Evolutionary conservation across 1,140 invertebrate species (phyloP).

Genomic region (Dendroctonus ponderosae): DNA sequence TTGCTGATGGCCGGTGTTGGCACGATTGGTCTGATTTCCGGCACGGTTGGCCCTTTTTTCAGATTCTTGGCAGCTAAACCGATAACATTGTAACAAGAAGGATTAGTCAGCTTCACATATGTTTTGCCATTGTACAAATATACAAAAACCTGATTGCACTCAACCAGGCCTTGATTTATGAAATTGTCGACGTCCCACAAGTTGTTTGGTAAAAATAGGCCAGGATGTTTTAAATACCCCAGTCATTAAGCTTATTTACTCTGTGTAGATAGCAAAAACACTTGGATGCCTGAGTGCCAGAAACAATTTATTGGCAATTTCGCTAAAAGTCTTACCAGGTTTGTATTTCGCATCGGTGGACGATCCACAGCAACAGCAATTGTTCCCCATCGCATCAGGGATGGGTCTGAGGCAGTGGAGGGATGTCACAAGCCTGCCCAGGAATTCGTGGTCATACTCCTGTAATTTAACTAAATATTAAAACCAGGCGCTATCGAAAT

Average conservation of each 20-base stretch:
- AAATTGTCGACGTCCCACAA: not conserved
- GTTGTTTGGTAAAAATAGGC: not conserved
- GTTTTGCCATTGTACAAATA: not conserved
- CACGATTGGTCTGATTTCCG: slow-evolving; percentile 4
- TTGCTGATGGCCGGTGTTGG: slow-evolving; percentile 6
- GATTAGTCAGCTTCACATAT: not conserved
- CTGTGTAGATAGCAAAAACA: too few relatives aligned
- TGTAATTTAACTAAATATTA: not conserved
- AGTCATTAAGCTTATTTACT: not conserved
- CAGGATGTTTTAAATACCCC: not conserved
- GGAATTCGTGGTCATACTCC: not conserved
- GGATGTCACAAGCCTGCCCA: not conserved
- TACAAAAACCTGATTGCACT: not conserved
- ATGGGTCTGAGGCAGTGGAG: not conserved
- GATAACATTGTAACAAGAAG: not conserved
- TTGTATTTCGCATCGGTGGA: slow-evolving; percentile 10
- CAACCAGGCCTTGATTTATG: not conserved
- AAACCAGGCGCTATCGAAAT: not conserved
- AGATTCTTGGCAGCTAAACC: slow-evolving; percentile 1
- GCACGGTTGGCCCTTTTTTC: not conserved
- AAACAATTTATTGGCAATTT: too few relatives aligned
- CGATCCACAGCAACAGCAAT: slow-evolving; percentile 8
- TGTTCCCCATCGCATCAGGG: slow-evolving; percentile 5
- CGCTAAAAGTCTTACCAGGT: slow-evolving; percentile 2
- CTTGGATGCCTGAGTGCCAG: too few relatives aligned